Conservation (phyloP, 2,888 invertebrate species). For the Alsophila aescularia region DNA sequence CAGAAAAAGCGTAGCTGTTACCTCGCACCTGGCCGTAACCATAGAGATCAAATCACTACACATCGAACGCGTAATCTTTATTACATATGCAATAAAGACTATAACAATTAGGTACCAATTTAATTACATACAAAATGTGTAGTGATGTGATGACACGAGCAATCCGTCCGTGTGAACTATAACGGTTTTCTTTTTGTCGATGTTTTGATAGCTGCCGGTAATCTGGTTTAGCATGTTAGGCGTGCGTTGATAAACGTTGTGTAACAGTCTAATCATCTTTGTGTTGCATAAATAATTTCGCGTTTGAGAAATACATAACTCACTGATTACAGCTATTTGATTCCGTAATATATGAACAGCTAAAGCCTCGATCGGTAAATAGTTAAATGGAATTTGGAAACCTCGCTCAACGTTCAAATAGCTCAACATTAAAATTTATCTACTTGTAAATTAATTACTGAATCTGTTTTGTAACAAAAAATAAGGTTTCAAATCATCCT, state of each 20-base stretch:
- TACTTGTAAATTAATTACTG: too few species aligned
- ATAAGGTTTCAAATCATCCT: too few species aligned
- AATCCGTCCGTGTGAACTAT: conserved; percentile 60
- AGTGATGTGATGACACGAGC: conserved; percentile 53
- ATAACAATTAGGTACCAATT: conserved; percentile 17
- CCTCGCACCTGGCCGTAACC: conserved; percentile 80
- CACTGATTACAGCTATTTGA: background rate
- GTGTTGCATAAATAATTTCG: conserved; percentile 2
- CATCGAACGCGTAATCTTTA: conserved; percentile 18
- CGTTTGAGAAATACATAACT: background rate
- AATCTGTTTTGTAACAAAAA: too few species aligned
- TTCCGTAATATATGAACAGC: too few species aligned
- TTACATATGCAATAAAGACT: conserved; percentile 29
- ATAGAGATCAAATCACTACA: conserved; percentile 82
- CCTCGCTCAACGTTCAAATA: too few species aligned
- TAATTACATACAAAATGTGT: conserved; percentile 45
- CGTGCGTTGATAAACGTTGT: conserved; percentile 28
- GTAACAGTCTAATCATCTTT: conserved; percentile 17
- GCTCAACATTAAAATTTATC: too few species aligned
- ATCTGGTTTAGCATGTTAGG: conserved; percentile 29
- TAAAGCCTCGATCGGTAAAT: too few species aligned
- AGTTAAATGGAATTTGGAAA: too few species aligned
- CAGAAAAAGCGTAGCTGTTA: conserved; percentile 56
- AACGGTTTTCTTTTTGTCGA: conserved; percentile 67
- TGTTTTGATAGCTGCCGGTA: conserved; percentile 45